A percentile compares a stretch with the other conserved stretches of the same genome.
phyloP scores from a whole-genome alignment of 2,888 invertebrate genomes.

The Hydrotaea diabolus region DNA sequence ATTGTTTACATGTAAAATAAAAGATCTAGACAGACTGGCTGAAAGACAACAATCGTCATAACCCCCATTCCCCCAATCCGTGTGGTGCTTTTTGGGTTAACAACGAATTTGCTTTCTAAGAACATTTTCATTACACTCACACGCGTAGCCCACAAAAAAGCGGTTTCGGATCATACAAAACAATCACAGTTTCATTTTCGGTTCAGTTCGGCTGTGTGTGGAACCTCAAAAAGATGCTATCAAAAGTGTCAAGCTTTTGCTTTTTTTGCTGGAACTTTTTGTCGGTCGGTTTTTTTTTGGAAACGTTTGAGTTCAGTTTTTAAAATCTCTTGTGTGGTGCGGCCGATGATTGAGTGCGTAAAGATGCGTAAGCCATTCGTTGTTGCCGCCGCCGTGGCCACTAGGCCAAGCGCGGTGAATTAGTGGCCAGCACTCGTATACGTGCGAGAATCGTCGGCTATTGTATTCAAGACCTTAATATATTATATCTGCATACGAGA shows the following conservation, averaged over 20 bases:
- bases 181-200: slow-evolving; percentile 8
- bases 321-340: neutral
- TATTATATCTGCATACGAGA: slow-evolving; percentile 65
- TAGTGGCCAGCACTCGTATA: neutral
- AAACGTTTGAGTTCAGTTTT: too few relatives aligned
- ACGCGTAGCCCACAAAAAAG: slow-evolving; percentile 19
- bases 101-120: slow-evolving; percentile 47
- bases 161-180: slow-evolving; percentile 18
- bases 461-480: slow-evolving; percentile 55
- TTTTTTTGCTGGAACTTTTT: slow-evolving; percentile 50
- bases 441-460: neutral
- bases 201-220: neutral
- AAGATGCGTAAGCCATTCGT: slow-evolving; percentile 61
- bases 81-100: slow-evolving; percentile 27
- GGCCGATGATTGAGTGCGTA: slow-evolving; percentile 67
- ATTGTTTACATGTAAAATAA: slow-evolving; percentile 56
- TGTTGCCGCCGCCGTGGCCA: slow-evolving; percentile 30
- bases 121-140: slow-evolving; percentile 37
- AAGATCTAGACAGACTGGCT: neutral
- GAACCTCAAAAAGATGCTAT: slow-evolving; percentile 66
- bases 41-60: slow-evolving; percentile 17
- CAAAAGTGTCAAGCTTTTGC: slow-evolving; percentile 67
- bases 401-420: slow-evolving; percentile 11
- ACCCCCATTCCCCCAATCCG: slow-evolving; percentile 3
- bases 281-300: neutral